These are phyloP conservation scores for Cheiracanthium punctorium DNA, from an alignment of 2,888 invertebrate genomes.

Conservation along the genomic window DNA sequence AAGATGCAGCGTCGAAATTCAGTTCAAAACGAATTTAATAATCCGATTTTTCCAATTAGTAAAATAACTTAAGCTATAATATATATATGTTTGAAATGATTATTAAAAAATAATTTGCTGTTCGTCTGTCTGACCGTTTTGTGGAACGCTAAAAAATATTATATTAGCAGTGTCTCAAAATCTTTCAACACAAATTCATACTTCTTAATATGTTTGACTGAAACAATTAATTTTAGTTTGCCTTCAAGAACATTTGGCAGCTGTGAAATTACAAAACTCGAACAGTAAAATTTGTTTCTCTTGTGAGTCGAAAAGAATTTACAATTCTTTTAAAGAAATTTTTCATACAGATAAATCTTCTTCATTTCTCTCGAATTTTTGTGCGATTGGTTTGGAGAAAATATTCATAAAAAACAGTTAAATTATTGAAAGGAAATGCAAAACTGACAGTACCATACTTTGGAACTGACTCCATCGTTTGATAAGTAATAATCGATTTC, in stretches of 20 bases:
- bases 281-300: neutral
- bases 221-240: too few species aligned
- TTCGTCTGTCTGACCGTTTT: too few species aligned
- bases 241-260: neutral
- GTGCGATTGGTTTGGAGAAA: neutral
- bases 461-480: neutral
- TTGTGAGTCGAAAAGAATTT: neutral
- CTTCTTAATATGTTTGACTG: too few species aligned
- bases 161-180: too few species aligned
- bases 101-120: too few species aligned
- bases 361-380: neutral
- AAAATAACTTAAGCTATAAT: too few species aligned
- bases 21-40: too few species aligned
- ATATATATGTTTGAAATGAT: too few species aligned
- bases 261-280: neutral
- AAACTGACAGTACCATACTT: neutral
- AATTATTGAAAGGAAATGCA: neutral
- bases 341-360: neutral
- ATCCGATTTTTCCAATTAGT: too few species aligned
- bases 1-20: too few species aligned
- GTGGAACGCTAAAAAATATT: too few species aligned
- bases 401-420: neutral
- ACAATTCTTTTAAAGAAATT: neutral
- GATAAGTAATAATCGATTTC: neutral
- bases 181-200: too few species aligned